Base-by-base conservation (phyloP, 2,113 vertebrate genomes). In the Oxygymnocypris stewartii region DNA sequence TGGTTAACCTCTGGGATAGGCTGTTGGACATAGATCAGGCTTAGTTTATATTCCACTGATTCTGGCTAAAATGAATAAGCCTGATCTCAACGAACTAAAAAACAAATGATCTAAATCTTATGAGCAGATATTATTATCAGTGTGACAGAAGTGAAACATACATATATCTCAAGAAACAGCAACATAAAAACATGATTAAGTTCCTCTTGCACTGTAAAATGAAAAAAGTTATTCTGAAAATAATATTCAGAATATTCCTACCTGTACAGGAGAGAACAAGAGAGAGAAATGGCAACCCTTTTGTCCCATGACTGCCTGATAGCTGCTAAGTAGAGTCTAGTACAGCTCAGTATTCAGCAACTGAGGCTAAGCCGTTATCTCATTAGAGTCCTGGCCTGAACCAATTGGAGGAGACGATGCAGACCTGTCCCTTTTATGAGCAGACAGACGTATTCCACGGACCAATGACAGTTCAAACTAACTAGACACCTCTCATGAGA, bases 281-380 rank as follows among this genome's bases (percentile, higher is more conserved):
- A 95, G 89, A 44, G 93, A 95, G 85, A 93, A 95, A 31, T 91
- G 90, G 87, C 93, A 96, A 90, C 93, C 94, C 81, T 94, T 94
- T 87, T 96, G 93, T 91, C 94, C 94, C 94, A 95, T 95, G 89
- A 89, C 93, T 65, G 37, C 44, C 75, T 25, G n/a, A 51, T 31
- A 12, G n/a, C 69, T 73, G 71, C 20, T 80, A 79, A 90, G 89
- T 79, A 16, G 2, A 88, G 77, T 84, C 63, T 37, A 80, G 63
- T 84, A 71, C 42, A 16, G 86, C 75, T 90, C 80, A 6, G 80
- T 88, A 86, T 82, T 88, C 86, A 82, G 87, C 47, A 87, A 76
- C 85, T 86, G 82, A 80, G 86, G 25, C 85, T 28, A 85, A 86
- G 84, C 86, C 23, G 0, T 93, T 77, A 94, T 93, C 93, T 91